Base-by-base conservation (phyloP, 2,888 invertebrate genomes). In the Agrochola macilenta region DNA sequence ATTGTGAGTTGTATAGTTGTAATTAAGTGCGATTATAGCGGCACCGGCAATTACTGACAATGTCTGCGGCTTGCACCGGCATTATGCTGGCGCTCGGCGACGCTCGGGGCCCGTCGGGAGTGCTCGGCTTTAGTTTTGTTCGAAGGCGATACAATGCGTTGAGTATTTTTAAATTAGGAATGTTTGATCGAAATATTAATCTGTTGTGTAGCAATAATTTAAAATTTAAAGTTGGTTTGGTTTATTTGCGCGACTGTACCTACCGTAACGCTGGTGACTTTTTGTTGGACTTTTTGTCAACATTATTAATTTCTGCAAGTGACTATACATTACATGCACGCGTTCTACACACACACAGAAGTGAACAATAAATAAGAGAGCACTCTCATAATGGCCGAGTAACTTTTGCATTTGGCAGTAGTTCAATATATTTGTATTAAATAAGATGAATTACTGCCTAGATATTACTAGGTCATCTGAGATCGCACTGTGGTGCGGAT, bases 1-100 rank as follows among this genome's bases (percentile, higher is more conserved):
- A 94, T 94, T 95, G 94, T 94, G 92, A 93, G 94, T 93, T 94
- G 94, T 94, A 93, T 94, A 93, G 94, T 95, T 94, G 95, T 95
- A 95, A 95, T 95, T 95, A 96, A 94, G 93, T 91, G 92, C 93
- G 94, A 95, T 95, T 95, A 95, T 93, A 94, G 93, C 94, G 93
- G 95, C 93, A 92, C 92, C 88, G 89, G 92, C 93, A 94, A 95
- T 95, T 95, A 95, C 93, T 81, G 90, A 93, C 94, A 93, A 93
- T 93, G 94, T 95, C 92, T 92, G 93, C 90, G 92, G 91, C 91
- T 90, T 89, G 90, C 89, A 89, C 89, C 86, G 89, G 89, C 89
- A 87, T 87, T 82, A 86, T 83, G 84, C 70, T 84, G 81, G 82
- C 82, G 84, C 76, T 87, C 87, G 87, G 85, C 79, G 83, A 78